Evolutionary conservation across 2,888 invertebrate species (phyloP), one percentile per base, ranked within the genome.

Genomic region (Apodemia zela): DNA sequence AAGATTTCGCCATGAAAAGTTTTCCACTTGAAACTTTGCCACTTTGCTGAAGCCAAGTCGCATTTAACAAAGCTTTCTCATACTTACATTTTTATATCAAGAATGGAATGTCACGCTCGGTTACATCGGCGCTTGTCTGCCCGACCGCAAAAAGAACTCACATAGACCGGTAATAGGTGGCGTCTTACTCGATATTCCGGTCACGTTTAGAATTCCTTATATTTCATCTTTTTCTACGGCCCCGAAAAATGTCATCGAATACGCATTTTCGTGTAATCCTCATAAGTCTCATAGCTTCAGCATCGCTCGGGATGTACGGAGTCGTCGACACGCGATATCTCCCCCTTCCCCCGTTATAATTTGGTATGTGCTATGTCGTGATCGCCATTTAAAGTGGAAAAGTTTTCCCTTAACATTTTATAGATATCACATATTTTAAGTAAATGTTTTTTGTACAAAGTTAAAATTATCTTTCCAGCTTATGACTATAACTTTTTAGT

Each of bases 231-330:
- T 89, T 90, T 87, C 85, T 82, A 85, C 85, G 84, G 84, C 79
- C 85, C 83, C 87, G 84, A 89, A 90, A 90, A 91, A 91, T 90
- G 91, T 89, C 91, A 91, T 91, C 90, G 90, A 91, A 91, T 90
- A 90, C 90, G 87, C 90, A 90, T 90, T 90, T 91, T 87, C 86
- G 81, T 85, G 87, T 91, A 91, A 91, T 90, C 89, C 89, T 88
- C 83, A 86, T 89, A 89, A 90, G 89, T 89, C 89, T 85, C 84
- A 81, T 84, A 84, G 87, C 85, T 83, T 81, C 82, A 78, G 77
- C 79, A 75, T 74, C 76, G 78, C 73, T 77, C 78, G 77, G 78
- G 81, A 76, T 76, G 78, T 74, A 74, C 70, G 73, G 63, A 68
- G 67, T 72, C 70, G 76, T 74, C 73, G 73, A 75, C 80, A 75